phyloP scores from a whole-genome alignment of 2,888 invertebrate genomes.

The Nineta flava region DNA sequence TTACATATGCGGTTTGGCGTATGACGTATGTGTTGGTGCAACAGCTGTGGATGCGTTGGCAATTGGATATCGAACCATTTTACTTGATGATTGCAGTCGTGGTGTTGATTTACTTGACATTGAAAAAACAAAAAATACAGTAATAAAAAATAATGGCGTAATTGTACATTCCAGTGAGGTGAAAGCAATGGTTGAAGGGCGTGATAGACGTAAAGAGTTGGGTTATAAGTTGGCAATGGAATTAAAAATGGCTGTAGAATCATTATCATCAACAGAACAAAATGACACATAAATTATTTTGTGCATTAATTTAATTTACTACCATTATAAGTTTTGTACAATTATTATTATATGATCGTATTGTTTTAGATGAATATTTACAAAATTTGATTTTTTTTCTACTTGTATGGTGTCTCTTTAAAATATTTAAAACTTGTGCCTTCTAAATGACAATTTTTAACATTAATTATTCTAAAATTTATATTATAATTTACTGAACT shows the following conservation, averaged over 20 bases:
- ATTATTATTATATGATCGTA: too few relatives aligned
- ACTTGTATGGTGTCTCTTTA: too few relatives aligned
- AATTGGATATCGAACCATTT: constrained; percentile 74
- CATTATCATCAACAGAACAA: not conserved
- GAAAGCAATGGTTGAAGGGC: constrained; percentile 71
- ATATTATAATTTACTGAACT: too few relatives aligned
- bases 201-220: constrained; percentile 72
- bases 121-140: constrained; percentile 60
- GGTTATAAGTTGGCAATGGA: constrained; percentile 81
- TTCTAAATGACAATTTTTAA: too few relatives aligned
- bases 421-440: too few relatives aligned
- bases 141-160: constrained; percentile 61
- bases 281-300: not conserved
- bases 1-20: constrained; percentile 87
- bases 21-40: constrained; percentile 88
- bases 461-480: too few relatives aligned
- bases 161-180: constrained; percentile 69
- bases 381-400: too few relatives aligned
- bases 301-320: not conserved
- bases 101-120: constrained; percentile 79
- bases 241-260: constrained; percentile 32
- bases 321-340: not conserved
- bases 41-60: constrained; percentile 81
- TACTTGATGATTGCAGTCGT: constrained; percentile 81
- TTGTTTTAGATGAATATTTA: too few relatives aligned